Evolutionary conservation across 1,140 invertebrate species (phyloP), one percentile per base, ranked within the genome.

Genomic region (Cataglyphis hispanica): DNA sequence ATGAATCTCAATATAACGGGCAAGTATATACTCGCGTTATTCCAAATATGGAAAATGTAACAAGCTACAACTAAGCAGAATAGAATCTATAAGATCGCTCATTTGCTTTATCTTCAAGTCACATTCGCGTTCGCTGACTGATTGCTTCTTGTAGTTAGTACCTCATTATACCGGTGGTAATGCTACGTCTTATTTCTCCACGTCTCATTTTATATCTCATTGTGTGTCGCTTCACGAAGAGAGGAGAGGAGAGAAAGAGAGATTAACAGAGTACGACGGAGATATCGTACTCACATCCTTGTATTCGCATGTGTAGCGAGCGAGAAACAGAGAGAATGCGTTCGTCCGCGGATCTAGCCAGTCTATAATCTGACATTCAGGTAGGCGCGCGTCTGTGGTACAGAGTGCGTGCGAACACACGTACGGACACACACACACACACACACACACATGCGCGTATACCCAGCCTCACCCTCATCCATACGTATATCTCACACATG

Each of bases 341-440:
- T 70, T 53, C 43, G 63, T 77, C 53, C 25, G 37, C 19, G 63
- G 19, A 77, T 77, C 43, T 81, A 76, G 80, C 72, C 58, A 27
- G 67, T 74, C 78, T 89, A 76, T 91, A 90, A 92, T 92, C 91
- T 88, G 70, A 58, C 63, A 43, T 58, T 31, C 46, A 60, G 19
- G 34, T 78, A 85, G 16, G 70, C 13, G 78, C 85, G 27, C 69
- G 31, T 63, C 27, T 83, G 66, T 67, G 40, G 40, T n/a, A 46
- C 66, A 11, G 50, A 50, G 60, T 64, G 37, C 40, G 83, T 61
- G 25, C 37, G 37, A n/a, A 7, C 11, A 50, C 13, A 34, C 46
- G n/a, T 56, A 53, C 13, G 31, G 8, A 40, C 27, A 34, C 53
- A 7, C 37, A 43, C 43, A 27, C 74, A 61, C 75, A 53, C 43